Percentiles rank a stretch among this genome's conserved stretches.
Evolutionary conservation across 2,797 vertebrate genomes (phyloP).

Genomic region (Parauchenoglanis ngamensis): DNA sequence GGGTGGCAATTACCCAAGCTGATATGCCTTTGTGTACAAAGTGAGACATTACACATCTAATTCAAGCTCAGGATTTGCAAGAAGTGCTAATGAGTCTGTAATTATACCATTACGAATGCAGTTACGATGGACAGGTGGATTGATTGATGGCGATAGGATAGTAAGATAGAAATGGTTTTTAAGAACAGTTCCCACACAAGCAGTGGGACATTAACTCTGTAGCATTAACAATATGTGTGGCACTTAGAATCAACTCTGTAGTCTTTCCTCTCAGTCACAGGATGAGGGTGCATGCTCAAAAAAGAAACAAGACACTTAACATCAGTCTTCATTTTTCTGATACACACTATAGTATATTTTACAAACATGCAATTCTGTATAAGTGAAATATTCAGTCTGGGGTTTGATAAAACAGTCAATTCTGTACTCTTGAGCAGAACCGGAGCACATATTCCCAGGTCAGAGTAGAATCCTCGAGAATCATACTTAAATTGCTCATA

Average conservation of each 20-base stretch:
- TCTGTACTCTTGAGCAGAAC: not conserved
- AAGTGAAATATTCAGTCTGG: not conserved
- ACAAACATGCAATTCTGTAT: not conserved
- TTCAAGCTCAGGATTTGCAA: slow-evolving; percentile 92
- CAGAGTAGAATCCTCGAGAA: not conserved
- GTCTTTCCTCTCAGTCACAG: not conserved
- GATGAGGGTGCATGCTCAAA: not conserved
- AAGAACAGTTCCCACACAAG: not conserved
- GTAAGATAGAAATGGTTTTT: not conserved
- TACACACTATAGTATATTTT: not conserved
- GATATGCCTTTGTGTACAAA: slow-evolving; percentile 77
- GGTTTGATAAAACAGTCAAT: not conserved
- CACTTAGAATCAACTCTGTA: not conserved
- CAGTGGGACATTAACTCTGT: not conserved
- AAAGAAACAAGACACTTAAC: not conserved
- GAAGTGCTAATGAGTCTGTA: slow-evolving; percentile 89
- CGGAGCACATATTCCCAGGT: not conserved
- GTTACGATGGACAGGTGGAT: slow-evolving; percentile 65
- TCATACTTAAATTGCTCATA: slow-evolving; percentile 1
- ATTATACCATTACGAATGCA: slow-evolving; percentile 88
- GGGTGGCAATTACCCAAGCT: slow-evolving; percentile 78
- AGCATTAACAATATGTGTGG: not conserved
- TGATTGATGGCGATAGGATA: not conserved
- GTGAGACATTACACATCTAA: slow-evolving; percentile 89
- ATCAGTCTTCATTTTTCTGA: not conserved